These are phyloP conservation scores for Pteria penguin DNA, from an alignment of 2,888 invertebrate species.

Conservation along the genomic window DNA sequence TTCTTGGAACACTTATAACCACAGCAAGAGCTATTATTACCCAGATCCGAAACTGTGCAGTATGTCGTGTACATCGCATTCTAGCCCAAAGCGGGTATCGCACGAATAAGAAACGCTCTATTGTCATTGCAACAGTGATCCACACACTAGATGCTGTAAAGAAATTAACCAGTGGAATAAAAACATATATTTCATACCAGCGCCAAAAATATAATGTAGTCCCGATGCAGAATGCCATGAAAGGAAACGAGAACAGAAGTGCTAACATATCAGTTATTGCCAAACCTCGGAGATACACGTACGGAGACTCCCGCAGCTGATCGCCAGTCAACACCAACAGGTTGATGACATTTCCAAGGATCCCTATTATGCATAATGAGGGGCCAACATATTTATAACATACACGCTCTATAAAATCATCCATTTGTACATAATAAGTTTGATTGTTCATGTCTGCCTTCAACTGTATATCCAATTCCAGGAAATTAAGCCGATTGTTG, in stretches of 20 bases:
- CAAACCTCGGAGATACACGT: slow-evolving; percentile 73
- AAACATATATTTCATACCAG: slow-evolving; percentile 67
- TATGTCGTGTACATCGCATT: slow-evolving; percentile 60
- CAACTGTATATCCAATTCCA: no score
- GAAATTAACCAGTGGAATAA: slow-evolving; percentile 70
- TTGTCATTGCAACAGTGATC: slow-evolving; percentile 71
- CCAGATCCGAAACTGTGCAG: slow-evolving; percentile 59
- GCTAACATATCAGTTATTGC: slow-evolving; percentile 69
- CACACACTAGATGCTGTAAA: slow-evolving; percentile 71
- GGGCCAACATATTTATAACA: slow-evolving; percentile 66
- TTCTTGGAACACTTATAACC: slow-evolving; percentile 68
- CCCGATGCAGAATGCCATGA: slow-evolving; percentile 43
- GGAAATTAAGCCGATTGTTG: no score
- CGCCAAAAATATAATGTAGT: slow-evolving; percentile 55
- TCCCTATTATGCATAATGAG: slow-evolving; percentile 71
- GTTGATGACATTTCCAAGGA: slow-evolving; percentile 74
- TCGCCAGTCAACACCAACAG: slow-evolving; percentile 71
- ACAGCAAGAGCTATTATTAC: slow-evolving; percentile 57
- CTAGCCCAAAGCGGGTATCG: slow-evolving; percentile 68
- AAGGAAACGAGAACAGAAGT: slow-evolving; percentile 62
- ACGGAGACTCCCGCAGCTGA: slow-evolving; percentile 72
- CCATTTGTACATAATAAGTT: background rate
- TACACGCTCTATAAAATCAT: slow-evolving; percentile 26
- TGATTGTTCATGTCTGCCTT: background rate
- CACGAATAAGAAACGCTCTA: slow-evolving; percentile 74